A percentile compares a stretch with the other conserved stretches of the same genome.
These are phyloP conservation scores for Antheraea pernyi DNA, from an alignment of 1,140 invertebrate genomes.

Conservation along the genomic window DNA sequence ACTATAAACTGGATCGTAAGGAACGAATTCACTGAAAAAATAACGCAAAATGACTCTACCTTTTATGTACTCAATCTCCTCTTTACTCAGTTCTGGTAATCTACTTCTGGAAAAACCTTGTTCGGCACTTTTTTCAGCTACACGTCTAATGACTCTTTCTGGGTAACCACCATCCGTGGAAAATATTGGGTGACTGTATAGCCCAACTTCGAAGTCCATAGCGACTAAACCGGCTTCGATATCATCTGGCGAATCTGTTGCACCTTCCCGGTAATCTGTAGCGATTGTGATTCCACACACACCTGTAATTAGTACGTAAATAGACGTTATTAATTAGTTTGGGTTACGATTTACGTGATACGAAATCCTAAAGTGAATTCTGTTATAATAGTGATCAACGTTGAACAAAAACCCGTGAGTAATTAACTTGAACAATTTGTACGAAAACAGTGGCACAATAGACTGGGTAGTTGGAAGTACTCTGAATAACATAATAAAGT, in stretches of 20 bases:
- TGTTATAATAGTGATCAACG: too few relatives aligned
- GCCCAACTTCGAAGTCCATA: slow-evolving; percentile 48
- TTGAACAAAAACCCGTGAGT: too few relatives aligned
- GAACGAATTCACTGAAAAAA: too few relatives aligned
- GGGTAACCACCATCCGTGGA: slow-evolving; percentile 80
- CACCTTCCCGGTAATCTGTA: slow-evolving; percentile 41
- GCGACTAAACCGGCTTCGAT: slow-evolving; percentile 39
- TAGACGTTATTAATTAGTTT: too few relatives aligned
- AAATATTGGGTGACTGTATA: slow-evolving; percentile 68
- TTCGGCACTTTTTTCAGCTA: slow-evolving; percentile 58
- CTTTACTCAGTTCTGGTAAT: slow-evolving; percentile 65
- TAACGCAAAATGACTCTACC: too few relatives aligned
- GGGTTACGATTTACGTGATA: too few relatives aligned
- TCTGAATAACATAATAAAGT: too few relatives aligned
- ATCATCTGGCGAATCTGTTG: slow-evolving; percentile 37
- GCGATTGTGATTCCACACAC: slow-evolving; percentile 51
- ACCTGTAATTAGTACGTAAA: slow-evolving; percentile 32
- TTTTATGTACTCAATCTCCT: slow-evolving; percentile 80
- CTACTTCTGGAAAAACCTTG: slow-evolving; percentile 67
- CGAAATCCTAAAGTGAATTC: too few relatives aligned
- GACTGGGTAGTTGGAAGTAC: too few relatives aligned
- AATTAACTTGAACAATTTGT: too few relatives aligned
- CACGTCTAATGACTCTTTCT: slow-evolving; percentile 57
- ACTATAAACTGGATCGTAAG: too few relatives aligned
- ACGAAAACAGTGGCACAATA: too few relatives aligned